Conservation (phyloP, 2,797 vertebrate genomes). For the Euphonia xanthogaster region DNA sequence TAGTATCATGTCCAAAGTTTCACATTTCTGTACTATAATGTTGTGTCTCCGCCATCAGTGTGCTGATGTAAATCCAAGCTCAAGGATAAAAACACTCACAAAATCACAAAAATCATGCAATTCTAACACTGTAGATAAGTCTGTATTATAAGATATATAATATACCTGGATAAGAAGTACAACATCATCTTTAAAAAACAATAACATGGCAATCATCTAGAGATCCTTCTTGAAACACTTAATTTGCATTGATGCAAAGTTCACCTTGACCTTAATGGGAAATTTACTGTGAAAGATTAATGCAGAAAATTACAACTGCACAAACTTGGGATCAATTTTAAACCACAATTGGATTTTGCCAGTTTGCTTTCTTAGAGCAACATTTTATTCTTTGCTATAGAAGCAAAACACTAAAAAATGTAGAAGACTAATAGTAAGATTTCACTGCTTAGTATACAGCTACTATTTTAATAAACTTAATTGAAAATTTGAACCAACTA, state of each 20-base stretch:
- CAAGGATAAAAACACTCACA: not conserved
- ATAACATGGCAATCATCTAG: not conserved
- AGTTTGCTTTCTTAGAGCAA: not conserved
- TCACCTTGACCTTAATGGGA: not conserved
- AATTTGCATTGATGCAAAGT: not conserved
- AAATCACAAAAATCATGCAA: not conserved
- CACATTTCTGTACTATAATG: not conserved
- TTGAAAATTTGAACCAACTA: not conserved
- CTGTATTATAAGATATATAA: not conserved
- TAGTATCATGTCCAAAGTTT: not conserved
- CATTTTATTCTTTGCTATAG: not conserved
- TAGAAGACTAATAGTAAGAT: not conserved
- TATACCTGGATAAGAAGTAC: not conserved
- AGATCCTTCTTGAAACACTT: not conserved
- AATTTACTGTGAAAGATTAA: not conserved
- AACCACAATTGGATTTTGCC: not conserved
- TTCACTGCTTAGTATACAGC: not conserved
- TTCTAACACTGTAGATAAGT: not conserved
- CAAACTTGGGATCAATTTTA: not conserved
- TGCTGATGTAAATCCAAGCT: not conserved
- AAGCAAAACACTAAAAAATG: not conserved
- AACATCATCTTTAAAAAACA: not conserved
- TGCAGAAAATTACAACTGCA: not conserved
- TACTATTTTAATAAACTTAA: not conserved
- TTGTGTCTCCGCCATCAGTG: not conserved